Evolutionary conservation across 92 coral and sea anemone species (phyloP), one percentile per base, ranked within the genome.

Genomic region (Heteractis magnifica): DNA sequence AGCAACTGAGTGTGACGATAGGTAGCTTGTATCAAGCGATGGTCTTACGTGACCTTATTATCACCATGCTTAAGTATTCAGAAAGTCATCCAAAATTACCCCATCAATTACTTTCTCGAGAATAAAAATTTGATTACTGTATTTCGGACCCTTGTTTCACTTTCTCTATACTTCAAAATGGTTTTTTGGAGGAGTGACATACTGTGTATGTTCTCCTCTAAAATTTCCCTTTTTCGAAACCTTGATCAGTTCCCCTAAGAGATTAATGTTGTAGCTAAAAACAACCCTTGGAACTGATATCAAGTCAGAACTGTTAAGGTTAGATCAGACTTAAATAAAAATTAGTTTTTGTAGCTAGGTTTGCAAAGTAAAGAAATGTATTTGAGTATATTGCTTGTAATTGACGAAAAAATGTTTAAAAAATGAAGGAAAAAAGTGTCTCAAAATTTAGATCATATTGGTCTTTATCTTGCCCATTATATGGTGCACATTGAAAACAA

Each of bases 21-120:
- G 19, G 95, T 93, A 95, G 98, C 98, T 94, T 95, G 98, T 88
- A 95, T 95, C 98, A 95, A 90, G 98, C 95, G 82, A 51, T 75
- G 71, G 86, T 83, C 81, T 83, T 83, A 82, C 76, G 74, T 80
- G 83, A 9, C 83, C 83, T n/a, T n/a, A n/a, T 44, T 73, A 3
- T 10, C 49, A 44, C 16, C 86, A 56, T 75, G 49, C 78, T 83
- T 55, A 76, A 26, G 86, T 19, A 53, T 64, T 56, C 71, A 60
- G 83, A 80, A 80, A 65, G 72, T 56, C 76, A 14, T 21, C 78
- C 55, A 49, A 74, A 4, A 13, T 14, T 10, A 49, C 55, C 78
- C 26, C 21, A 74, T 5, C 6, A 74, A 0, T 74, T 6, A 11
- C 76, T 72, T 72, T 11, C 20, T 5, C 13, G 49, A 41, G n/a